Evolutionary conservation across 2,113 vertebrate species (phyloP).

Genomic region (Cheilinus undulatus): DNA sequence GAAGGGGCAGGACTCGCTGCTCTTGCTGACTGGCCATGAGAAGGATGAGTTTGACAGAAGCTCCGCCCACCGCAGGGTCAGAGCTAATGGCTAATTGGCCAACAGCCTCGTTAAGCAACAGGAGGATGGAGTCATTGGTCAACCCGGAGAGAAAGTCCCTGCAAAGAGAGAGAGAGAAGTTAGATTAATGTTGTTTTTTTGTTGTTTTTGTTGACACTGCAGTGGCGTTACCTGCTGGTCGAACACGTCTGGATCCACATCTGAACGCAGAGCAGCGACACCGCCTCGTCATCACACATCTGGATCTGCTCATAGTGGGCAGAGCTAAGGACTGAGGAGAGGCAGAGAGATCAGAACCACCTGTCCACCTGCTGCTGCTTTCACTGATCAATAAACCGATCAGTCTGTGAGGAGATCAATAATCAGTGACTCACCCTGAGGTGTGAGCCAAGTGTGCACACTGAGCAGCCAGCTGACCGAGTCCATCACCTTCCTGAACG

Average conservation of each 20-base stretch:
- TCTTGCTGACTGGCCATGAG: conserved; percentile 82
- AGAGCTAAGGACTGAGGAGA: conserved; percentile 87
- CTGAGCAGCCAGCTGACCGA: conserved; percentile 88
- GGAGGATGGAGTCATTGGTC: conserved; percentile 77
- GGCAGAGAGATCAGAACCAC: neutral
- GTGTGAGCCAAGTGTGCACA: conserved; percentile 83
- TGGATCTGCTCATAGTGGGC: conserved; percentile 88
- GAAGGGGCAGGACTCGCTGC: conserved; percentile 78
- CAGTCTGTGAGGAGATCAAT: neutral
- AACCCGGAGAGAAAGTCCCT: conserved; percentile 85
- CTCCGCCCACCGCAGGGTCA: conserved; percentile 85
- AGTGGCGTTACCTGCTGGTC: conserved; percentile 86
- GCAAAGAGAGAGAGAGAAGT: neutral
- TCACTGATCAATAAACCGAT: conserved; percentile 5
- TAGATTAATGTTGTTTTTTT: neutral
- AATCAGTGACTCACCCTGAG: conserved; percentile 81
- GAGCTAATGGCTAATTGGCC: conserved; percentile 89
- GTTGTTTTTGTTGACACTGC: too few species aligned
- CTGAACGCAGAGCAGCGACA: conserved; percentile 83
- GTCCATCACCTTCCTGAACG: conserved; percentile 87
- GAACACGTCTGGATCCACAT: conserved; percentile 87
- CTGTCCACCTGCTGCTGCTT: neutral
- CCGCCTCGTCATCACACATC: conserved; percentile 87
- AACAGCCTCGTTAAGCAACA: conserved; percentile 90
- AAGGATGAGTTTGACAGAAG: conserved; percentile 86